Conservation (phyloP, 2,113 vertebrate genomes). For the Stomatorhinus ivindoensis region DNA sequence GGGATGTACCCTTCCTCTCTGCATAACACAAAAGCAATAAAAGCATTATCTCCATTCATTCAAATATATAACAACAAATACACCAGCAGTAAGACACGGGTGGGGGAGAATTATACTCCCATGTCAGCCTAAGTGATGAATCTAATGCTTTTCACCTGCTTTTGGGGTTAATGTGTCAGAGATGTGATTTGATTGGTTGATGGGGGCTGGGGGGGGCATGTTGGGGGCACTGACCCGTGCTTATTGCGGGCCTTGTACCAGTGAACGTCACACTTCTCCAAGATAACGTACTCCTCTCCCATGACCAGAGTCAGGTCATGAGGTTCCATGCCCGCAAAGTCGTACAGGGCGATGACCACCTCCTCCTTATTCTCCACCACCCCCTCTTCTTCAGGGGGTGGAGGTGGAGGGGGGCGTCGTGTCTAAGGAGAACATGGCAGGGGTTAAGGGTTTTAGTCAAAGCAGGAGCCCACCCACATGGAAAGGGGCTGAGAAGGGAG, state of each 20-base stretch:
- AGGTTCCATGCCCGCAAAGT: conserved; percentile 72
- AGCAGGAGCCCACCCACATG: background rate
- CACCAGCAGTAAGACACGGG: background rate
- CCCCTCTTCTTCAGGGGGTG: conserved; percentile 33
- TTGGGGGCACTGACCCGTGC: conserved; percentile 61
- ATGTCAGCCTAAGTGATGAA: background rate
- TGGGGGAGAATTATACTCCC: background rate
- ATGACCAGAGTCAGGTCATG: conserved; percentile 76
- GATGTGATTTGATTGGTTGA: background rate
- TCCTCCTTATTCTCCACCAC: conserved; percentile 39
- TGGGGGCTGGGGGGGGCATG: background rate
- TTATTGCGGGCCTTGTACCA: conserved; percentile 84
- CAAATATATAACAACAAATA: background rate
- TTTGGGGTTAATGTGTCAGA: background rate
- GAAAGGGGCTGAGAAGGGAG: background rate
- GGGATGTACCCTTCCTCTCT: conserved; percentile 88
- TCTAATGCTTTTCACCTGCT: background rate
- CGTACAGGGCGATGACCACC: conserved; percentile 80
- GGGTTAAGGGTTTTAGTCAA: background rate
- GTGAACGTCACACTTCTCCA: conserved; percentile 77
- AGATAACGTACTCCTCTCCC: conserved; percentile 77
- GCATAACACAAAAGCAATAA: conserved; percentile 16
- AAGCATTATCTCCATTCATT: background rate
- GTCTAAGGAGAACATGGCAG: conserved; percentile 4
- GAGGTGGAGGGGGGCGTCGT: conserved; percentile 40